Evolutionary conservation across 2,113 vertebrate genomes (phyloP).

Genomic region (Montifringilla adamsi): DNA sequence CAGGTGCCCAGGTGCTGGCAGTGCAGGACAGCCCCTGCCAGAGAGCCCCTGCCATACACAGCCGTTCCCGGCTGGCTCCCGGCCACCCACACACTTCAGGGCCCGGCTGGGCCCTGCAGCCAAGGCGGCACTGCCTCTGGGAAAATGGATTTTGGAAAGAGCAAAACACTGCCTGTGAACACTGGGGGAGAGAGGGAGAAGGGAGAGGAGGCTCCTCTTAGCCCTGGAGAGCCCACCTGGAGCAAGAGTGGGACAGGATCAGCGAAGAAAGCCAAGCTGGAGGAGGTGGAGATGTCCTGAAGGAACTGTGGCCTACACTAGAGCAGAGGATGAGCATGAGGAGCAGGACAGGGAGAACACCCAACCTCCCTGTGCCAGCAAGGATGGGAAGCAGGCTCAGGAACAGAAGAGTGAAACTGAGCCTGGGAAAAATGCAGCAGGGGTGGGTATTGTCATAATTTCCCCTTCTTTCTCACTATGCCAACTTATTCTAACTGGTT

Average conservation of each 20-base stretch:
- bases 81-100: not conserved
- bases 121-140: not conserved
- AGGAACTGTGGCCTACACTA: not conserved
- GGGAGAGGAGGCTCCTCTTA: not conserved
- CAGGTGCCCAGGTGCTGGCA: not conserved
- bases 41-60: not conserved
- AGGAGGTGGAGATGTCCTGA: not conserved
- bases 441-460: not conserved
- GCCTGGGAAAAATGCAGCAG: not conserved
- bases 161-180: rapidly evolving
- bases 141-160: not conserved
- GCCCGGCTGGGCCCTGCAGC: not conserved
- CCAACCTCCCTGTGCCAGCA: not conserved
- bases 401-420: not conserved
- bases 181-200: rapidly evolving
- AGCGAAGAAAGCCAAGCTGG: not conserved
- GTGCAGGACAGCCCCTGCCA: not conserved
- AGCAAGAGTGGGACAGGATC: not conserved
- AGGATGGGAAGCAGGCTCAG: not conserved
- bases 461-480: not conserved
- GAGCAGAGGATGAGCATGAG: not conserved
- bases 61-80: not conserved
- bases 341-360: not conserved
- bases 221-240: not conserved
- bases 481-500: not conserved